These are phyloP conservation scores for Sporophila hypoxantha DNA, from an alignment of 2,113 vertebrate species.

Conservation along the genomic window DNA sequence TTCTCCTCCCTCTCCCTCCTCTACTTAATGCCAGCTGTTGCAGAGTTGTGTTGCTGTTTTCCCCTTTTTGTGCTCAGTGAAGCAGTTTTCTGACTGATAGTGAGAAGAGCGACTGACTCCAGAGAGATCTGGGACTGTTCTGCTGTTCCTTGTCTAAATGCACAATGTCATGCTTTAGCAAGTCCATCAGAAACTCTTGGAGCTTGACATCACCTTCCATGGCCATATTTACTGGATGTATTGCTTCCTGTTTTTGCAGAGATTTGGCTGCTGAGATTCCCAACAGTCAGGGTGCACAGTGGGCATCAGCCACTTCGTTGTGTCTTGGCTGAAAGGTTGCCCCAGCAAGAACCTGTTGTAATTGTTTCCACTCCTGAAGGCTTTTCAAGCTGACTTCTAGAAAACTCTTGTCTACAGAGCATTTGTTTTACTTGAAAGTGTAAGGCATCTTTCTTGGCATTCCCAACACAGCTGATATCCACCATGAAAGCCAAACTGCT, in stretches of 20 bases:
- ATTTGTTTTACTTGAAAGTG: not conserved
- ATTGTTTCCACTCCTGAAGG: not conserved
- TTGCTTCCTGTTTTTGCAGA: not conserved
- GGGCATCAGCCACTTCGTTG: not conserved
- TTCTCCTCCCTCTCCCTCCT: constrained; percentile 41
- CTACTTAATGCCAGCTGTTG: constrained; percentile 23
- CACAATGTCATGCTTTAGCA: constrained; percentile 30
- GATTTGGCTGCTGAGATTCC: not conserved
- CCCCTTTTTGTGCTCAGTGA: not conserved
- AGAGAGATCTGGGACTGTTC: not conserved
- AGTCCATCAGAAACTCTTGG: not conserved
- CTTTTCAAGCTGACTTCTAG: not conserved
- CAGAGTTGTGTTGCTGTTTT: not conserved
- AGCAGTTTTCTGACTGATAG: not conserved
- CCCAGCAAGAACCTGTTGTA: not conserved
- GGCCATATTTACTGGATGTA: not conserved
- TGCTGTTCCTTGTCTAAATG: not conserved
- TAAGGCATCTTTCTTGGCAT: not conserved
- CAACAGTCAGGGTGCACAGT: not conserved
- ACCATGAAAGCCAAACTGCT: not conserved
- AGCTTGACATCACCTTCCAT: not conserved
- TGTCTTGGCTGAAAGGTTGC: not conserved
- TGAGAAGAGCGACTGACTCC: not conserved
- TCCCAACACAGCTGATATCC: not conserved
- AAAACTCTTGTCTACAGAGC: not conserved